Evolutionary conservation across 2,888 invertebrate genomes (phyloP), one percentile per base, ranked within the genome.

Genomic region (Pyrrhosoma nymphula): DNA sequence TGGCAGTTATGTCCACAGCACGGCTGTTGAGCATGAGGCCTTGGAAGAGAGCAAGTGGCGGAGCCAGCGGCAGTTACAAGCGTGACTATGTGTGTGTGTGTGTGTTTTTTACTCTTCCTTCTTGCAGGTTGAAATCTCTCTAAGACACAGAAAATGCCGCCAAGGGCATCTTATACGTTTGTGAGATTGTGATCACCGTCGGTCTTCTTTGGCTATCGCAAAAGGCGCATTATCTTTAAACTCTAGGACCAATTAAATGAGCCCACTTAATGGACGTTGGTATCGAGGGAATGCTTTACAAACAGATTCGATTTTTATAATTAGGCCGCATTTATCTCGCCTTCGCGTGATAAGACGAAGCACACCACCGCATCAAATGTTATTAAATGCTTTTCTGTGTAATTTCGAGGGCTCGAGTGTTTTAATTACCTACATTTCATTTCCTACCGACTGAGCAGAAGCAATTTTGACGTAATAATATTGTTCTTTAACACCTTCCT

Each of bases 151-250:
- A 82, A 82, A 82, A 82, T 82, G 26, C 63, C 63, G 91, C 63
- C 91, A 93, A 93, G 93, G 93, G 93, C 93, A 91, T 91, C 60
- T 35, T 35, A 69, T 35, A 69, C 39, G 69, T n/a, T 75, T 69
- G 47, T 20, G 75, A 63, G 47, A 75, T 75, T 93, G 26, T 47
- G 47, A 93, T 93, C 93, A 69, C 12, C 47, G 69, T 16, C 93
- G 93, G n/a, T 89, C 47, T 93, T 93, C 93, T 69, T 55, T 47
- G 75, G n/a, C 35, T n/a, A 93, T 47, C 75, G 47, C n/a, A 47
- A n/a, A 60, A 18, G 93, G 39, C 93, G 20, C n/a, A 82, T 93
- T 93, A 93, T 93, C 93, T 93, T 23, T 3, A 47, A 60, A 63
- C 93, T 16, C 93, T 69, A 91, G 60, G 39, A 10, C 39, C 20